Conservation (phyloP, 92 coral and sea anemone species). For the Diadumene lineata region DNA sequence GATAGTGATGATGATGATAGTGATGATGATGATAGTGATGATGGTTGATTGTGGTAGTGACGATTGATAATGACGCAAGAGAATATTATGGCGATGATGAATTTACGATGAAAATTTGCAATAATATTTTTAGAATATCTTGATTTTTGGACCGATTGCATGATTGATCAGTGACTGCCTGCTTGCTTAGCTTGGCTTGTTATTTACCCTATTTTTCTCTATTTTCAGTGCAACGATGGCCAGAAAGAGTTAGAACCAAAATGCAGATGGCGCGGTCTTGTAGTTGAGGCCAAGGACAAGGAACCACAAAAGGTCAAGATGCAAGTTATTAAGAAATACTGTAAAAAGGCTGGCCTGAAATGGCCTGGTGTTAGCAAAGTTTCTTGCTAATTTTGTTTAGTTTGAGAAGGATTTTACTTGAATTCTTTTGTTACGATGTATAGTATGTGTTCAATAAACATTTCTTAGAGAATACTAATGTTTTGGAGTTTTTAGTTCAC, state of each 20-base stretch:
- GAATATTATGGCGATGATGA: too few species aligned
- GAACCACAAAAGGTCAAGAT: slow-evolving; percentile 23
- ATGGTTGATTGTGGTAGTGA: too few species aligned
- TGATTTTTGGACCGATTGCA: too few species aligned
- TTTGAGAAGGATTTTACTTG: not conserved
- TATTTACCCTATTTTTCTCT: too few species aligned
- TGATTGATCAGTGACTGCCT: too few species aligned
- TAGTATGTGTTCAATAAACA: not conserved
- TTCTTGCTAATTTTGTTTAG: slow-evolving; percentile 10
- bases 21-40: not conserved
- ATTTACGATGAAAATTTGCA: too few species aligned
- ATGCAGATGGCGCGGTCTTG: slow-evolving; percentile 64
- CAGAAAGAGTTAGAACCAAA: slow-evolving; percentile 34
- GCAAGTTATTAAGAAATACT: slow-evolving; percentile 41
- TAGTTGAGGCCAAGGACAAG: slow-evolving; percentile 4
- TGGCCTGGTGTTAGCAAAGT: slow-evolving; percentile 26
- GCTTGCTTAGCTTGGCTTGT: too few species aligned
- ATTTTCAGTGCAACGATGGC: slow-evolving; percentile 43
- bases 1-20: not conserved
- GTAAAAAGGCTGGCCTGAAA: slow-evolving; percentile 19
- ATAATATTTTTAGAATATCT: too few species aligned
- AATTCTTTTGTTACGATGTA: not conserved
- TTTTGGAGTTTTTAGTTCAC: too few species aligned
- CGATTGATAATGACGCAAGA: too few species aligned
- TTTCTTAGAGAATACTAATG: too few species aligned